Base-by-base conservation (phyloP, 92 coral and sea anemone genomes). In the Phenganax subtilis region DNA sequence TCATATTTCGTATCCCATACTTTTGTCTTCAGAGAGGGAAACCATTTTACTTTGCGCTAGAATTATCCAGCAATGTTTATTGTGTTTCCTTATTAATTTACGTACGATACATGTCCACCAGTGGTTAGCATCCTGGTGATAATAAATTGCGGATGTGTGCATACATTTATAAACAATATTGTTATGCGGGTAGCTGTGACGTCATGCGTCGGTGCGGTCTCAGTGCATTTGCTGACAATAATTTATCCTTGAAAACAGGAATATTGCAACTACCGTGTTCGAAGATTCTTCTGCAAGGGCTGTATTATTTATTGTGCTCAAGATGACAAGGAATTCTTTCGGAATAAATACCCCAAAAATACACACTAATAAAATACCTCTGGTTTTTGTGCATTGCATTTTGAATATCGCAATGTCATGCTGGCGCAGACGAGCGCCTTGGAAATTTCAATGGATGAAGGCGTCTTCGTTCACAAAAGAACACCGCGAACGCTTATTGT, bases 391-490 rank as follows among this genome's bases (percentile, higher is more conserved):
- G 25, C 25, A 59, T 59, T 27, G 15, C 67, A 17, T 17, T 14
- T 0, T 6, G 67, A 37, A 37, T 37, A 37, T 14, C 67, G 67
- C 28, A 14, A 28, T 20, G 47, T 30, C 73, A 10, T 16, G 73
- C 73, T 68, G 72, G 72, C 72, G 15, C 20, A 68, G 73, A 68
- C 73, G 73, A 68, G 15, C 73, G 73, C 54, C 73, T 30, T 10
- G 12, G 16, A 30, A 37, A 30, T 7, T 6, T 68, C 73, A 37
- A 29, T 68, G 12, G 30, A 68, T 53, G 30, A 37, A 20, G 5
- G 54, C 37, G 16, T 4, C 30, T 10, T 53, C 53, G 30, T 68
- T 68, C 73, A 30, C 73, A 53, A 30, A 37, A 12, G 54, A 68
- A 68, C 73, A 1, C 52, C 6, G 47, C 53, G 53, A 20, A 68